phyloP scores from a whole-genome alignment of 1,140 invertebrate genomes.

The Ceratoteleas bidentatus region DNA sequence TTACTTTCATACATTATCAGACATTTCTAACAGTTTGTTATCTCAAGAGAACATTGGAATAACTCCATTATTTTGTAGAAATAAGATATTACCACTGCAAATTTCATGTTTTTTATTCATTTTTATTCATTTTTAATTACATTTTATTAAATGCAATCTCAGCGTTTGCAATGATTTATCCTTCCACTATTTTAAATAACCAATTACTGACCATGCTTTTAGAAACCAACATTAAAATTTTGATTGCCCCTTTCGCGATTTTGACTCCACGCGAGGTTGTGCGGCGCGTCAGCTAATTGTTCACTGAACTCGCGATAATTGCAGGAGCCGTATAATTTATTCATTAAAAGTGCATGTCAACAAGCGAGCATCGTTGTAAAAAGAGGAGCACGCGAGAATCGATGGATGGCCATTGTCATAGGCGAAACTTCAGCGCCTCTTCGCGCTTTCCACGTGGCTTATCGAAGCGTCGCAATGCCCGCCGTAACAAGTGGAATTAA shows the following conservation, averaged over 20 bases:
- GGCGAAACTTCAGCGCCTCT: slow-evolving; percentile 35
- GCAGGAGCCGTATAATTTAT: slow-evolving; percentile 40
- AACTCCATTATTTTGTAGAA: too few relatives aligned
- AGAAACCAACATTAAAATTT: too few relatives aligned
- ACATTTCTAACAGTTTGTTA: too few relatives aligned
- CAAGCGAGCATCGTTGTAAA: slow-evolving; percentile 24
- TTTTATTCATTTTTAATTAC: too few relatives aligned
- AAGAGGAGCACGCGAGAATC: slow-evolving; percentile 24
- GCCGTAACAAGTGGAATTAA: slow-evolving; percentile 72
- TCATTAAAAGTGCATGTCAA: slow-evolving; percentile 52
- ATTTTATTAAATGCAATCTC: too few relatives aligned
- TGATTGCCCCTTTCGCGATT: neutral
- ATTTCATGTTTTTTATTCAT: too few relatives aligned
- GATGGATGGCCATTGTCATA: slow-evolving; percentile 28
- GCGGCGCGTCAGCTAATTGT: slow-evolving; percentile 5
- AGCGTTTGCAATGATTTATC: too few relatives aligned
- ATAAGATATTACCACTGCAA: too few relatives aligned
- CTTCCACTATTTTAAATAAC: too few relatives aligned
- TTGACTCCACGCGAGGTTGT: neutral
- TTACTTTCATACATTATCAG: too few relatives aligned
- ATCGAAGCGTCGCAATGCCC: slow-evolving; percentile 57
- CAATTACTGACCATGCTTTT: too few relatives aligned
- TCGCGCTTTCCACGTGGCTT: slow-evolving; percentile 44
- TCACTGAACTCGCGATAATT: slow-evolving; percentile 24
- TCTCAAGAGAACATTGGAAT: too few relatives aligned